These are phyloP conservation scores for Triplophysa yarkandensis DNA, from an alignment of 2,797 vertebrate genomes.

Conservation along the genomic window DNA sequence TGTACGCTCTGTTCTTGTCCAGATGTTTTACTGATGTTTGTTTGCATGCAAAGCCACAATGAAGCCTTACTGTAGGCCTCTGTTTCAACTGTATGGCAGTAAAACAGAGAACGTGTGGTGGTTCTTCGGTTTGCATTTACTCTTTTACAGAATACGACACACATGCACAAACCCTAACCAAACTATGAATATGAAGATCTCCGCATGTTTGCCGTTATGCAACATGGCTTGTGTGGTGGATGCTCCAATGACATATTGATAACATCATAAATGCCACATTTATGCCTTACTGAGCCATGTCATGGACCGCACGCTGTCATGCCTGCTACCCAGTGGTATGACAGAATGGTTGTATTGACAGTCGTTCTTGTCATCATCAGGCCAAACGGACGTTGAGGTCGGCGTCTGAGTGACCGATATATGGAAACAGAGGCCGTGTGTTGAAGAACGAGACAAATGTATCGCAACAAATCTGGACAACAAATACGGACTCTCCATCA, in stretches of 20 bases:
- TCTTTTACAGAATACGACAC: conserved; percentile 22
- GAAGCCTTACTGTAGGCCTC: conserved; percentile 51
- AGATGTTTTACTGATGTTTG: conserved; percentile 24
- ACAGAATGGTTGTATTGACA: conserved; percentile 76
- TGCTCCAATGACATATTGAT: conserved; percentile 15
- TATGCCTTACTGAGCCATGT: conserved; percentile 62
- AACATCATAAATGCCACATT: conserved; percentile 45
- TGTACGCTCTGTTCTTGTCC: conserved; percentile 5
- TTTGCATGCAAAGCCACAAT: conserved; percentile 50
- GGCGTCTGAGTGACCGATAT: conserved; percentile 76
- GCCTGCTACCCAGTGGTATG: conserved; percentile 63
- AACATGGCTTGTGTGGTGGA: conserved; percentile 26
- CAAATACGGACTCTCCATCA: conserved; percentile 58
- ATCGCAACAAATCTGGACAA: conserved; percentile 62
- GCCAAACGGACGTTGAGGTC: conserved; percentile 84
- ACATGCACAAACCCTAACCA: conserved; percentile 45
- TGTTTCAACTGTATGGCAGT: conserved; percentile 51
- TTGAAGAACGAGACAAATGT: conserved; percentile 67
- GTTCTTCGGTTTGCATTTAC: conserved; percentile 7
- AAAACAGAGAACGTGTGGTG: conserved; percentile 47
- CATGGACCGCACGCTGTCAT: conserved; percentile 45
- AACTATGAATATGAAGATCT: not conserved
- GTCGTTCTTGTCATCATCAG: conserved; percentile 85
- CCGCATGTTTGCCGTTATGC: conserved; percentile 47
- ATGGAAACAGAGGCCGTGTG: conserved; percentile 65